Percentiles rank a stretch among this genome's conserved stretches.
Evolutionary conservation across 92 coral and sea anemone species (phyloP).

Genomic region (Umimayanthus kanabou): DNA sequence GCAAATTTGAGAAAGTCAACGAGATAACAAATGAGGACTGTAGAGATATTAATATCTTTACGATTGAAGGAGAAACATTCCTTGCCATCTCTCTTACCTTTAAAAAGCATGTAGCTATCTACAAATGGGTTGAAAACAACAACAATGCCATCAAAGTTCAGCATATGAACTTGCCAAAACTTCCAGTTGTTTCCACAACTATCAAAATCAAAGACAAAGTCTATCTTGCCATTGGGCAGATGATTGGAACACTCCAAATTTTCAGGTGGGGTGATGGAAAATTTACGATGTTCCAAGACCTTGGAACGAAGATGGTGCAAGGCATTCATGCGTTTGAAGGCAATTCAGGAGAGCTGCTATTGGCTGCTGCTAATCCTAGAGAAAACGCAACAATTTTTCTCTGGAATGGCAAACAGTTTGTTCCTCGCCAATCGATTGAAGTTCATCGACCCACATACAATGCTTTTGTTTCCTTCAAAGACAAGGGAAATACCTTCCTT

Average conservation of each 20-base stretch:
- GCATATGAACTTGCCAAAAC: neutral
- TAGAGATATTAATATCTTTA: neutral
- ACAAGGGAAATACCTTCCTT: neutral
- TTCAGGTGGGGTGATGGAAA: neutral
- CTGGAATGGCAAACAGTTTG: neutral
- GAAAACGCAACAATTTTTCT: neutral
- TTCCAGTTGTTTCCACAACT: neutral
- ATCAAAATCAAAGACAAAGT: neutral
- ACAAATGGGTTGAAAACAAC: neutral
- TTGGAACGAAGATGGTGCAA: neutral
- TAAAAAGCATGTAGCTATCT: neutral
- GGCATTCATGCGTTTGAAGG: neutral
- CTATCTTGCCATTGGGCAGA: neutral
- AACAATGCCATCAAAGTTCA: neutral
- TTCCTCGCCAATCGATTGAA: neutral
- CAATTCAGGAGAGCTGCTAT: neutral
- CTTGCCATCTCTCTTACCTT: neutral
- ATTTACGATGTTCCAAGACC: neutral
- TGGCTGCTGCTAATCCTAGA: neutral
- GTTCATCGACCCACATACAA: neutral
- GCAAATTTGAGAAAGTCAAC: neutral
- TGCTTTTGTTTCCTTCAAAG: neutral
- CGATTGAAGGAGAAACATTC: neutral
- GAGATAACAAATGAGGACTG: neutral
- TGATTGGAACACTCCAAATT: neutral